Percentiles rank a stretch among this genome's conserved stretches.
Conservation (phyloP, 2,113 vertebrate species). For the Eubucco bourcierii region DNA sequence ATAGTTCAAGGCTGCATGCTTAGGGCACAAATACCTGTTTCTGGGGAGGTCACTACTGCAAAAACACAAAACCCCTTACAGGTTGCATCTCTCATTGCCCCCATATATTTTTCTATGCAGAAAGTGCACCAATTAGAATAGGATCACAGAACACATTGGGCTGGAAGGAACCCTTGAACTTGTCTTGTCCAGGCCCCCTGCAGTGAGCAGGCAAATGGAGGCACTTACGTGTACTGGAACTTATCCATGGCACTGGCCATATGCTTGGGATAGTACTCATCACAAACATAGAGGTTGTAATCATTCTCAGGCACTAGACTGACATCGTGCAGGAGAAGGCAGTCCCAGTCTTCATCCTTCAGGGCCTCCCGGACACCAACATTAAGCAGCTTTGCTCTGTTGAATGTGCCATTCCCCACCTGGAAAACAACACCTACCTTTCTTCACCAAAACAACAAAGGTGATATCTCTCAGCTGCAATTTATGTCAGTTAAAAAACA, state of each 20-base stretch:
- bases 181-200: too few species aligned
- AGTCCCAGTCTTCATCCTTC: slow-evolving; percentile 78
- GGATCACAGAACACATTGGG: too few species aligned
- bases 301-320: slow-evolving; percentile 78
- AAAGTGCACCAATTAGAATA: background rate
- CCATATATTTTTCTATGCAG: background rate
- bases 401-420: slow-evolving; percentile 72
- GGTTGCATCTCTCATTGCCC: background rate
- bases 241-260: slow-evolving; percentile 76
- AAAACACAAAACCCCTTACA: background rate
- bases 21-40: background rate
- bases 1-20: background rate
- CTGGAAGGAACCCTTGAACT: too few species aligned
- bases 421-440: slow-evolving; percentile 30
- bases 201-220: background rate
- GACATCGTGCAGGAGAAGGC: slow-evolving; percentile 75
- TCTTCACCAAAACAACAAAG: background rate
- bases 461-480: background rate
- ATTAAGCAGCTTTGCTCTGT: slow-evolving; percentile 78
- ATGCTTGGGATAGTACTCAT: slow-evolving; percentile 72
- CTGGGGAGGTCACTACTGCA: background rate
- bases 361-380: slow-evolving; percentile 76
- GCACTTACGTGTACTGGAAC: slow-evolving; percentile 71
- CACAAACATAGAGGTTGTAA: slow-evolving; percentile 75
- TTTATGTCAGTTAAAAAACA: background rate